These are phyloP conservation scores for Chrysodeixis includens DNA, from an alignment of 2,888 invertebrate genomes.

Conservation along the genomic window DNA sequence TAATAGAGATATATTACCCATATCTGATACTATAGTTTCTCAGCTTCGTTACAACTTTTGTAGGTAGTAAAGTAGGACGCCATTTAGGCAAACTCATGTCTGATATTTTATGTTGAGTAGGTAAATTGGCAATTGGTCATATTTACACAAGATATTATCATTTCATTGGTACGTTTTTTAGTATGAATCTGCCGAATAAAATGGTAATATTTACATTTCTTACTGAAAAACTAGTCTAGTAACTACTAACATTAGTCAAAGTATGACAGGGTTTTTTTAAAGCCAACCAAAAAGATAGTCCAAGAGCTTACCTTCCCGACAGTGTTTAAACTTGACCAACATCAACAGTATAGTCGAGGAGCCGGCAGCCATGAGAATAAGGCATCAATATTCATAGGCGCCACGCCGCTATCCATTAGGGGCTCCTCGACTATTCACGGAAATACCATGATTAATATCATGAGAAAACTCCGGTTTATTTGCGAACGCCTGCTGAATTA, in stretches of 20 bases:
- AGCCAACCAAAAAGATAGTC: not conserved
- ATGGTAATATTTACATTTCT: too few species aligned
- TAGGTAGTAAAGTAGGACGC: too few species aligned
- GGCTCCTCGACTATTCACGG: conserved; percentile 47
- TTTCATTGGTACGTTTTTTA: too few species aligned
- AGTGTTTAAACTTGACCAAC: not conserved
- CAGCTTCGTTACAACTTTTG: not conserved
- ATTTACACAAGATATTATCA: too few species aligned
- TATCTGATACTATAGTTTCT: not conserved
- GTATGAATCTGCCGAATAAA: too few species aligned
- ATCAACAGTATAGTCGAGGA: conserved; percentile 18
- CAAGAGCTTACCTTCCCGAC: not conserved
- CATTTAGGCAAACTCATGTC: too few species aligned
- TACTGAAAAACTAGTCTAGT: too few species aligned
- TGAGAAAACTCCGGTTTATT: conserved; percentile 51
- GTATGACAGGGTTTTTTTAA: too few species aligned
- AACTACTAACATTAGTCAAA: too few species aligned
- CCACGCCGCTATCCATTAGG: conserved; percentile 54
- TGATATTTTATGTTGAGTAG: too few species aligned
- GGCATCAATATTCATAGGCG: conserved; percentile 55
- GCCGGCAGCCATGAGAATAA: conserved; percentile 20
- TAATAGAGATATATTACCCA: conserved; percentile 1
- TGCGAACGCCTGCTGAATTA: conserved; percentile 40
- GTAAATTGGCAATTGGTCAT: too few species aligned
- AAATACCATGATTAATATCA: conserved; percentile 55